Percentiles rank a stretch among this genome's conserved stretches.
phyloP scores from a whole-genome alignment of 2,888 invertebrate species.

The Operophtera brumata region DNA sequence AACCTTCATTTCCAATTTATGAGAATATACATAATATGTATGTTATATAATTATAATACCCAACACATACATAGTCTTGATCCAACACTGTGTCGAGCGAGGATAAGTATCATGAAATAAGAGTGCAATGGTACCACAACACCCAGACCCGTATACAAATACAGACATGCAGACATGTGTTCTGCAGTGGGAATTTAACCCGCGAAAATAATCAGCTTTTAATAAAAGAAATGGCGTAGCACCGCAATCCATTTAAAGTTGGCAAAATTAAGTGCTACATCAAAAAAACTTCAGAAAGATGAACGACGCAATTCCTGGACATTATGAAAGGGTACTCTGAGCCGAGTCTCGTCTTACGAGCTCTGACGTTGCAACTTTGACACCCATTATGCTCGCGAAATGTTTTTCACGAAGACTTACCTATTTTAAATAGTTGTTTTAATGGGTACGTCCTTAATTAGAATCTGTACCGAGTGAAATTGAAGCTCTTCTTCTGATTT shows the following conservation, averaged over 20 bases:
- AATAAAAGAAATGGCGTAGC: constrained; percentile 4
- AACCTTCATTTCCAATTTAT: too few species aligned
- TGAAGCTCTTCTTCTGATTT: constrained; percentile 74
- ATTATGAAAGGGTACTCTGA: constrained; percentile 19
- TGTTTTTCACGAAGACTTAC: constrained; percentile 68
- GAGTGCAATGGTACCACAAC: too few species aligned
- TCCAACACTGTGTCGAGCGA: too few species aligned
- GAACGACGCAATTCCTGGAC: constrained; percentile 17
- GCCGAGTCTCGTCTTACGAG: constrained; percentile 38
- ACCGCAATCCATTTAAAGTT: constrained; percentile 20
- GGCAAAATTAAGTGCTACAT: constrained; percentile 18
- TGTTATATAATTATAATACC: too few species aligned
- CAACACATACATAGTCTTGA: too few species aligned
- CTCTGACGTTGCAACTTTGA: constrained; percentile 50
- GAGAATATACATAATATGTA: too few species aligned
- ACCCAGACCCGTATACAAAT: too few species aligned
- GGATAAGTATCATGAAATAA: too few species aligned
- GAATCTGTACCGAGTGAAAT: constrained; percentile 70
- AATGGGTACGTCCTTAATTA: constrained; percentile 79
- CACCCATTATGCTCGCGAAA: constrained; percentile 64
- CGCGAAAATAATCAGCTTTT: neutral
- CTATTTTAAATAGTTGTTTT: constrained; percentile 78
- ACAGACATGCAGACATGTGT: too few species aligned
- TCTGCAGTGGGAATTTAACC: too few species aligned
- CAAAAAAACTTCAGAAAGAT: constrained; percentile 20